phyloP scores from a whole-genome alignment of 2,797 vertebrate species.

The Pagetopsis macropterus region DNA sequence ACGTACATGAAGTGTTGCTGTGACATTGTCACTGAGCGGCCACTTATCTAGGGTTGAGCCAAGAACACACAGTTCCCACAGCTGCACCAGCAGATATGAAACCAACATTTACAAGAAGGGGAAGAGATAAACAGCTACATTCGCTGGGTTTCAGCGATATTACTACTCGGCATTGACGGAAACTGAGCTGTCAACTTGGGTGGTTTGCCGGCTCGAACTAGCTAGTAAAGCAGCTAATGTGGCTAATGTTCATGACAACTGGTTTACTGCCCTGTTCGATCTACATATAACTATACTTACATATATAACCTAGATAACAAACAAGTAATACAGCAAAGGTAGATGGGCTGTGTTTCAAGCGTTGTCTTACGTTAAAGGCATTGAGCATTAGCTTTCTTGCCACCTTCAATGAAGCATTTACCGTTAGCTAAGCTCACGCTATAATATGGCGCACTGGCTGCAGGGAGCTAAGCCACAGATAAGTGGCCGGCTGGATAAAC shows the following conservation, averaged over 20 bases:
- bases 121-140: conserved; percentile 26
- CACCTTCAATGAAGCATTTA: conserved; percentile 50
- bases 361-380: conserved; percentile 39
- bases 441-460: conserved; percentile 55
- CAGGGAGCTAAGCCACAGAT: conserved; percentile 46
- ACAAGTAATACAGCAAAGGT: neutral
- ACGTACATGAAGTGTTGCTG: conserved; percentile 21
- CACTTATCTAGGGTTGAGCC: conserved; percentile 56
- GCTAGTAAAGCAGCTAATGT: conserved; percentile 65
- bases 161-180: conserved; percentile 17
- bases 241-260: conserved; percentile 53
- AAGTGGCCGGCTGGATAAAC: conserved; percentile 47
- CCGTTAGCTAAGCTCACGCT: conserved; percentile 50
- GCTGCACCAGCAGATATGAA: conserved; percentile 58
- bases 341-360: neutral
- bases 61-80: conserved; percentile 52
- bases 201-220: conserved; percentile 54
- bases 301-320: neutral
- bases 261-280: neutral
- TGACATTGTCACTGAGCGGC: conserved; percentile 51
- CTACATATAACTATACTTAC: neutral
- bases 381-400: conserved; percentile 43
- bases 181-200: conserved; percentile 62
- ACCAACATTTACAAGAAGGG: conserved; percentile 6
- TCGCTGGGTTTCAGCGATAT: conserved; percentile 21